Conservation (phyloP, 2,113 vertebrate genomes). For the Solenodon paradoxus region DNA sequence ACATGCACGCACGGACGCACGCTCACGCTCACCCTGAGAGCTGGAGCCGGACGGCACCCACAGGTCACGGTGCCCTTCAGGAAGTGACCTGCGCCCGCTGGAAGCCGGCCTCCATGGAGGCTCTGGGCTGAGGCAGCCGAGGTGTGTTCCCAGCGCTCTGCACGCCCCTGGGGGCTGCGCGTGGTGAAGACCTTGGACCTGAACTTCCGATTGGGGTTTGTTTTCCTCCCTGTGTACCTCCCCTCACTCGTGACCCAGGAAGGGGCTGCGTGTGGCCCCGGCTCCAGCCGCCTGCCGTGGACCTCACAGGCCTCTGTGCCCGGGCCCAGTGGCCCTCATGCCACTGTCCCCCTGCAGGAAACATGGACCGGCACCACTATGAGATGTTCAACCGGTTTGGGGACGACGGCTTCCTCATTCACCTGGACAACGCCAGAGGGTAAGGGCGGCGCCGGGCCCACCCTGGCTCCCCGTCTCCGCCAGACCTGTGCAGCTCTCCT, state of each 20-base stretch:
- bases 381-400: constrained; percentile 98
- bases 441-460: constrained; percentile 78
- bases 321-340: not conserved
- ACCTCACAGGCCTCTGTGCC: not conserved
- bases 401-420: constrained; percentile 93
- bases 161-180: too few relatives aligned
- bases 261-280: too few relatives aligned
- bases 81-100: not conserved
- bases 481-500: too few relatives aligned
- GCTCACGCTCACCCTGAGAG: too few relatives aligned
- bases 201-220: rapidly evolving
- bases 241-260: not conserved
- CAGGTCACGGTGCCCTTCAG: too few relatives aligned
- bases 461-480: not conserved
- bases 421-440: constrained; percentile 97
- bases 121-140: not conserved
- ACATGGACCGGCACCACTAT: constrained; percentile 98
- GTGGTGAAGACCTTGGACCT: not conserved
- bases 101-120: rapidly evolving
- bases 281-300: not conserved
- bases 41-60: too few relatives aligned
- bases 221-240: not conserved
- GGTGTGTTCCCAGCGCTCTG: too few relatives aligned
- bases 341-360: constrained; percentile 83
- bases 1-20: too few relatives aligned